Conservation (phyloP, 2,888 invertebrate species). For the Caenorhabditis sp. region DNA sequence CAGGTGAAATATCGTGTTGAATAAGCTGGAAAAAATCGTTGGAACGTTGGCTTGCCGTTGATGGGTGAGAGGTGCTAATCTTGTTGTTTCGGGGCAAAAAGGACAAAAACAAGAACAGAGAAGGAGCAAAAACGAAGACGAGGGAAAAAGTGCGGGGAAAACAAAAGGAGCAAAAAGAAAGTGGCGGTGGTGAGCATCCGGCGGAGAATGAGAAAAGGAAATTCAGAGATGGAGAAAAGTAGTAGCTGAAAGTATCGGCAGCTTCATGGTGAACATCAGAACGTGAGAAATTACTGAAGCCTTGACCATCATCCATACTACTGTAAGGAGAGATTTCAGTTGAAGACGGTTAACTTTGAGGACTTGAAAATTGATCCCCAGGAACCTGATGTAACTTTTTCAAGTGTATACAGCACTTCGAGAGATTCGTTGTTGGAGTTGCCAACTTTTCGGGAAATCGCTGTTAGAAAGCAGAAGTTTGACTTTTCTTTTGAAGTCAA, state of each 20-base stretch:
- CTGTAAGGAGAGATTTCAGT: no score
- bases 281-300: no score
- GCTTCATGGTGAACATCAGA: background rate
- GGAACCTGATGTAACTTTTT: no score
- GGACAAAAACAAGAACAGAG: slow-evolving; percentile 24
- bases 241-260: background rate
- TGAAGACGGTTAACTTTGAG: no score
- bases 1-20: slow-evolving; percentile 59
- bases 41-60: background rate
- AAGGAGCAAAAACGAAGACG: slow-evolving; percentile 5
- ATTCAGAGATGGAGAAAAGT: background rate
- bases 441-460: no score
- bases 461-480: no score
- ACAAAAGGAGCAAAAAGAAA: slow-evolving; percentile 25
- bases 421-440: no score
- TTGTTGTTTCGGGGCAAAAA: slow-evolving; percentile 41
- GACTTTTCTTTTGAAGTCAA: no score
- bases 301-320: no score
- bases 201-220: slow-evolving; percentile 3
- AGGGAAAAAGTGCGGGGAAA: slow-evolving; percentile 20
- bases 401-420: no score
- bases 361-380: no score
- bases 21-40: slow-evolving; percentile 51
- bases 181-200: slow-evolving; percentile 4
- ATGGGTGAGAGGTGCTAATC: slow-evolving; percentile 39